These are phyloP conservation scores for Luffia ferchaultella DNA, from an alignment of 2,888 invertebrate genomes.

Conservation along the genomic window DNA sequence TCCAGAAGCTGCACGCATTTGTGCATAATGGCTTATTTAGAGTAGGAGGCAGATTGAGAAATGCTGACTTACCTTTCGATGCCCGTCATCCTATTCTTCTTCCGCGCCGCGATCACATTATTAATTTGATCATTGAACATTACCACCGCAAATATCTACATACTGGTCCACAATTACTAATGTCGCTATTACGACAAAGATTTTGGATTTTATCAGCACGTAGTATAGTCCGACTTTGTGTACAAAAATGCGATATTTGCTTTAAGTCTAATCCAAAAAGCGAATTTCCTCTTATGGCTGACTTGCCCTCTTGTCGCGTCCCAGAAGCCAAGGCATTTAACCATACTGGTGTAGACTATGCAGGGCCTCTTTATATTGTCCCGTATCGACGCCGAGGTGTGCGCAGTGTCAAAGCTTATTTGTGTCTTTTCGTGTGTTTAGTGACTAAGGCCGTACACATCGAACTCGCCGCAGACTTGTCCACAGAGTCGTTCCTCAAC, in stretches of 20 bases:
- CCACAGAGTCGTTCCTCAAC: slow-evolving; percentile 1
- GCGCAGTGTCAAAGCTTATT: slow-evolving; percentile 4
- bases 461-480: slow-evolving; percentile 6
- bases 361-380: slow-evolving; percentile 8
- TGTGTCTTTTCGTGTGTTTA: slow-evolving; percentile 8
- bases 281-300: too few species aligned
- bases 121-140: neutral
- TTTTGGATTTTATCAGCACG: neutral
- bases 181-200: neutral
- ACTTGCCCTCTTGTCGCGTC: slow-evolving; percentile 11
- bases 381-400: slow-evolving; percentile 1
- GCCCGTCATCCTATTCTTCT: neutral
- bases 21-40: neutral
- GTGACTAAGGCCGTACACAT: slow-evolving; percentile 8
- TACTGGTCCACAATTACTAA: neutral
- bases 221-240: neutral
- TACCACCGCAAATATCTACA: neutral
- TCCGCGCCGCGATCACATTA: slow-evolving; percentile 1
- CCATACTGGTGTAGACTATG: slow-evolving; percentile 14
- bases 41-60: neutral
- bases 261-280: too few species aligned
- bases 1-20: neutral
- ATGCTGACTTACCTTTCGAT: neutral
- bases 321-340: slow-evolving; percentile 12
- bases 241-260: neutral